A percentile compares a stretch with the other conserved stretches of the same genome.
Evolutionary conservation across 2,113 vertebrate species (phyloP).

Genomic region (Pangasianodon hypophthalmus): DNA sequence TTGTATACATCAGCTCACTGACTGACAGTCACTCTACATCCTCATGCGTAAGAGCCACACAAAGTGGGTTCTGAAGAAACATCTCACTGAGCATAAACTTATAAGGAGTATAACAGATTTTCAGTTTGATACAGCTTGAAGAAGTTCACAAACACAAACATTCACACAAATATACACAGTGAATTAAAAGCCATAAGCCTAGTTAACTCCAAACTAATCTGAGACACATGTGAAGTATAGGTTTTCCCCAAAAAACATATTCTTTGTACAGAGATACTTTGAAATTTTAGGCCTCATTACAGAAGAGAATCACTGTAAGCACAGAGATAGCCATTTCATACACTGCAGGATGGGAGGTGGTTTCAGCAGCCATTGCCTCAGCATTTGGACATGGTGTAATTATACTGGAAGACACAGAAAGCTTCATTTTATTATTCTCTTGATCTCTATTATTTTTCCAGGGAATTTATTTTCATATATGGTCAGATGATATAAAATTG

Average conservation of each 20-base stretch:
- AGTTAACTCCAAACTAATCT: conserved; percentile 19
- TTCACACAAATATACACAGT: neutral
- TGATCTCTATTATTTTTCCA: neutral
- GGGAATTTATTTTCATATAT: neutral
- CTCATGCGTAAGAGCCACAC: neutral
- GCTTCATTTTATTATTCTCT: neutral
- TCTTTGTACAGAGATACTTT: conserved; percentile 35
- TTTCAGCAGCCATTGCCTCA: neutral
- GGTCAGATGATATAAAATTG: neutral
- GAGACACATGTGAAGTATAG: conserved; percentile 7
- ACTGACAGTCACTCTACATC: neutral
- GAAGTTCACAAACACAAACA: neutral
- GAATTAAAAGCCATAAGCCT: neutral
- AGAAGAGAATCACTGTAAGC: conserved; percentile 14
- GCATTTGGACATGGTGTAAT: neutral
- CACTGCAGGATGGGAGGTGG: conserved; percentile 22
- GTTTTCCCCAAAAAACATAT: conserved; percentile 32
- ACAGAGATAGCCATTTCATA: conserved; percentile 4
- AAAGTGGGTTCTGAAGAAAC: neutral
- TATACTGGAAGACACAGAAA: neutral
- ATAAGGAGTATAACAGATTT: neutral
- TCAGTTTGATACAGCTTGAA: conserved; percentile 1
- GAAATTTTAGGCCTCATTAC: conserved; percentile 34
- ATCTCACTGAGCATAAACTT: neutral
- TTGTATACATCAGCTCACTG: neutral